These are phyloP conservation scores for Daubentonia madagascariensis DNA, from an alignment of 2,113 vertebrate genomes.

Conservation along the genomic window DNA sequence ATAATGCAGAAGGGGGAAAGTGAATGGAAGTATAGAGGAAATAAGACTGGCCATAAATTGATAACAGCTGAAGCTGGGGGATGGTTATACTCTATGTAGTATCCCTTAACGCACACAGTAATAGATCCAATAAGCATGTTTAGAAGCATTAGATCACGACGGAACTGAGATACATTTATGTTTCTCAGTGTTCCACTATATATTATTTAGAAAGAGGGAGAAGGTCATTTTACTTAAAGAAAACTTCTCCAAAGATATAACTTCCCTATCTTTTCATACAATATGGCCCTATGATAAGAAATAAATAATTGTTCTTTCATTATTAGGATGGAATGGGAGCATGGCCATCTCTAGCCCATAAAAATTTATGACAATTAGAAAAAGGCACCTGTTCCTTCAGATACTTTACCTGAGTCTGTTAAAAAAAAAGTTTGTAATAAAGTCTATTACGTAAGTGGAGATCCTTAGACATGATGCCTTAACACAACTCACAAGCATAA, in stretches of 20 bases:
- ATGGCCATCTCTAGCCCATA: neutral
- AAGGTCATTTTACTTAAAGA: slow-evolving; percentile 10
- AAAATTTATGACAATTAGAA: neutral
- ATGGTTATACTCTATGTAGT: neutral
- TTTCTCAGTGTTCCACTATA: neutral
- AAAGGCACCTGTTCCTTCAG: neutral
- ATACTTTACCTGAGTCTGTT: neutral
- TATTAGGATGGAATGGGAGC: neutral
- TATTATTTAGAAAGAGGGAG: neutral
- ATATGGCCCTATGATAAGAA: neutral
- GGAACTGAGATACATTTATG: neutral
- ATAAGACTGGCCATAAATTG: neutral
- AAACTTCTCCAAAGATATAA: slow-evolving; percentile 8
- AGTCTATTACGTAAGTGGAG: neutral
- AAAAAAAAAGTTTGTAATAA: neutral
- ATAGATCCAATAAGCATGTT: neutral
- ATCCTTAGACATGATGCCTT: neutral
- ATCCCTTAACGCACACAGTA: neutral
- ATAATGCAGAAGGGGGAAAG: neutral
- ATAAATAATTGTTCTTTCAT: neutral
- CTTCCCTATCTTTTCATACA: neutral
- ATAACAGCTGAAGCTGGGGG: neutral
- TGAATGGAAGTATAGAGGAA: neutral
- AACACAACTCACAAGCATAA: neutral
- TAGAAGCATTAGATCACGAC: neutral